Conservation (phyloP, 2,797 vertebrate genomes). For the Cichlasoma orientale region DNA sequence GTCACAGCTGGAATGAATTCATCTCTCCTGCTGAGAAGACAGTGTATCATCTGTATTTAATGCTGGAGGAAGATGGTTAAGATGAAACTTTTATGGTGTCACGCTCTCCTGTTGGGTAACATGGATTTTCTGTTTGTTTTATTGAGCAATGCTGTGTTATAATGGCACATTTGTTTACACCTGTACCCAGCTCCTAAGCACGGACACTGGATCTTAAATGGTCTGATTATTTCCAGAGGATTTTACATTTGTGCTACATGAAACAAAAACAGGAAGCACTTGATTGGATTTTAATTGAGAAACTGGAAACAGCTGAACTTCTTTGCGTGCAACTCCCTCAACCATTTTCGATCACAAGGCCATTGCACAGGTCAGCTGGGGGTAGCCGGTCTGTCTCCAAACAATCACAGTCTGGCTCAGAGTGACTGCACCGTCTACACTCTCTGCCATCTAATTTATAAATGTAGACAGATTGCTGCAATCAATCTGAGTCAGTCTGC, state of each 20-base stretch:
- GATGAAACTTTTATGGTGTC: conserved; percentile 5
- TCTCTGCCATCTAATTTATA: not conserved
- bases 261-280: conserved; percentile 13
- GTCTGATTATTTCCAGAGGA: conserved; percentile 8
- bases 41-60: not conserved
- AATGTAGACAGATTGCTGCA: not conserved
- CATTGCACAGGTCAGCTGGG: not conserved
- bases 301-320: not conserved
- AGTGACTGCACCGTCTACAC: not conserved
- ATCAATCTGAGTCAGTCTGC: not conserved
- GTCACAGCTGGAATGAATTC: conserved; percentile 42
- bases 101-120: not conserved
- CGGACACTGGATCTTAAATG: not conserved
- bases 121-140: conserved; percentile 6
- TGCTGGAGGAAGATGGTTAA: not conserved
- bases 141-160: not conserved
- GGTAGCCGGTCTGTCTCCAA: not conserved
- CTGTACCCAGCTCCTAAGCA: not conserved
- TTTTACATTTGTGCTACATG: not conserved
- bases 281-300: not conserved
- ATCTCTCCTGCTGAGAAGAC: conserved; percentile 4
- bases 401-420: no score
- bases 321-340: not conserved
- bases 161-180: not conserved
- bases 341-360: rapidly evolving